Evolutionary conservation across 2,797 vertebrate species (phyloP).

Genomic region (Anableps anableps): DNA sequence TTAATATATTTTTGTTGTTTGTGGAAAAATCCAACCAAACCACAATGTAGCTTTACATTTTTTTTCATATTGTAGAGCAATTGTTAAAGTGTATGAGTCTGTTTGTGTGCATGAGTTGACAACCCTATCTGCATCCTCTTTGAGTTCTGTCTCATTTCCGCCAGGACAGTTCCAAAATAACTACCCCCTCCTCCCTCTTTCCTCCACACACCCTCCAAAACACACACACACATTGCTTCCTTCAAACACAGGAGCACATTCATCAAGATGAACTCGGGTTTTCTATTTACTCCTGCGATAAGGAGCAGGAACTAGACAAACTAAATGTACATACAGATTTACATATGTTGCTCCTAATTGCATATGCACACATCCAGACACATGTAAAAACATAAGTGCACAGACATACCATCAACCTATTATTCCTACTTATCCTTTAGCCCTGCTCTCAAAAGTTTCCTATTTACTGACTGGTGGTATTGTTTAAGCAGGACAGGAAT

Average conservation of each 20-base stretch:
- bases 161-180: constrained; percentile 89
- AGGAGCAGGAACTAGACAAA: constrained; percentile 46
- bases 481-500: constrained; percentile 72
- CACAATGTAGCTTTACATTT: constrained; percentile 42
- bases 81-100: constrained; percentile 16
- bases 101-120: constrained; percentile 39
- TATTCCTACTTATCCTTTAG: constrained; percentile 55
- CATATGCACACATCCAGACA: constrained; percentile 7
- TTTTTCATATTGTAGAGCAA: constrained; percentile 21
- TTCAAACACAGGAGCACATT: constrained; percentile 86
- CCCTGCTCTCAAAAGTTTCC: constrained; percentile 82
- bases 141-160: constrained; percentile 88
- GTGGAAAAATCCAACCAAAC: constrained; percentile 66
- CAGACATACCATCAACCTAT: background rate
- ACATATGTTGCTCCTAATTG: background rate
- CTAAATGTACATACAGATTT: constrained; percentile 7
- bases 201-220: constrained; percentile 66
- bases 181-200: constrained; percentile 70
- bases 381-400: background rate
- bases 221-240: constrained; percentile 83
- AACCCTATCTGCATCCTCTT: constrained; percentile 90
- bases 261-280: constrained; percentile 87
- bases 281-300: constrained; percentile 92
- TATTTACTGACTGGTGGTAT: constrained; percentile 78
- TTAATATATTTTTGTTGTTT: constrained; percentile 37